Percentiles rank a stretch among this genome's conserved stretches.
These are phyloP conservation scores for Silvanus unidentatus DNA, from an alignment of 2,888 invertebrate species.

Conservation along the genomic window DNA sequence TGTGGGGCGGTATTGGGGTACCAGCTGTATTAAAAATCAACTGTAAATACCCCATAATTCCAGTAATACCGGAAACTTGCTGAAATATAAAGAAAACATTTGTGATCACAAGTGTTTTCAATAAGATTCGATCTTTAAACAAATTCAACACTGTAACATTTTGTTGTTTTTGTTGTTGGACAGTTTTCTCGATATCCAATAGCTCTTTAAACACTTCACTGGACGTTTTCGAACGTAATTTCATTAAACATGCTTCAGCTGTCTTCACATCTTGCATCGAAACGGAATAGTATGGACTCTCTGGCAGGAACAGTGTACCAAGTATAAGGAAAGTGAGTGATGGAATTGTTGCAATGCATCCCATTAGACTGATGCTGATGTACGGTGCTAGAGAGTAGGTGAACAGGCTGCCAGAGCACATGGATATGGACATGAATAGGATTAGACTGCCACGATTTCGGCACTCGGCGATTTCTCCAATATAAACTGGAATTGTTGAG, in stretches of 20 bases:
- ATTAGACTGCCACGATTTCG: conserved; percentile 59
- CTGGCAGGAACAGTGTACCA: conserved; percentile 22
- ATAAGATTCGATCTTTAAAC: no score
- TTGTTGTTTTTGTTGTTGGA: no score
- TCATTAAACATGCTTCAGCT: conserved; percentile 60
- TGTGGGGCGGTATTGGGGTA: conserved; percentile 47
- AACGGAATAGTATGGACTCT: conserved; percentile 35
- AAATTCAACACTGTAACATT: no score
- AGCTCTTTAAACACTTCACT: conserved; percentile 22
- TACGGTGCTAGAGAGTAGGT: conserved; percentile 24
- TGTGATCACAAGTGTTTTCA: conserved; percentile 40
- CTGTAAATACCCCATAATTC: conserved; percentile 70
- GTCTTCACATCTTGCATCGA: no score
- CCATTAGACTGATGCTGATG: conserved; percentile 21
- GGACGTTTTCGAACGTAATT: conserved; percentile 41
- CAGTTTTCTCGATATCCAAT: neutral
- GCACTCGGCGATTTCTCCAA: conserved; percentile 77
- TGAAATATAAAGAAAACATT: conserved; percentile 36
- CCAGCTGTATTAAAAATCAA: conserved; percentile 55
- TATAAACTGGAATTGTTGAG: conserved; percentile 74
- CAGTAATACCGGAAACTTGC: conserved; percentile 59
- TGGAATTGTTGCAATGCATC: conserved; percentile 22
- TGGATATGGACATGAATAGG: conserved; percentile 19
- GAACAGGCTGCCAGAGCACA: conserved; percentile 19
- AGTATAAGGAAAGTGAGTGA: conserved; percentile 22